These are phyloP conservation scores for Ctenodactylus gundi DNA, from an alignment of 2,113 vertebrate species.

Conservation along the genomic window DNA sequence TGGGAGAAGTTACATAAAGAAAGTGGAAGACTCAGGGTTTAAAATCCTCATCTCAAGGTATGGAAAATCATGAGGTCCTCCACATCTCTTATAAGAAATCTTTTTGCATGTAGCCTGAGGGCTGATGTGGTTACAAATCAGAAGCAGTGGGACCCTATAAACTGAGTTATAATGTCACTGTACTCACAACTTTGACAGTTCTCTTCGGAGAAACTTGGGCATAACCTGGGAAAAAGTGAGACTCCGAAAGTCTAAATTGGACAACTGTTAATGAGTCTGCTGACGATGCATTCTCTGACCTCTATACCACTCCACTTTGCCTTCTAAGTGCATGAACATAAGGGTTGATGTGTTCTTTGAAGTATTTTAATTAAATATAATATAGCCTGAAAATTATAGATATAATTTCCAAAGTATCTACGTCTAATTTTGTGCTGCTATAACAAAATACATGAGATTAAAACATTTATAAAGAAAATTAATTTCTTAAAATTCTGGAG, in stretches of 20 bases:
- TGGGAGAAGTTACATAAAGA: background rate
- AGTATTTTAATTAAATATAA: background rate
- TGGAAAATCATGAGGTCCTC: background rate
- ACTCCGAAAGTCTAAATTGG: background rate
- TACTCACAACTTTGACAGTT: background rate
- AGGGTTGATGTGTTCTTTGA: background rate
- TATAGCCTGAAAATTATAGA: background rate
- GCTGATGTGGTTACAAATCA: background rate
- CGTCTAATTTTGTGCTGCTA: background rate
- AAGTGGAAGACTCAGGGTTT: background rate
- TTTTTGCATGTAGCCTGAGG: background rate
- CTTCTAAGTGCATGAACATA: background rate
- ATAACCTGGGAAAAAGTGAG: background rate
- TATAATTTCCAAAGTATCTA: background rate
- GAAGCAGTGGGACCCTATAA: background rate
- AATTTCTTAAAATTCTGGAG: background rate
- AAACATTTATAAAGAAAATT: background rate
- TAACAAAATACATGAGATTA: background rate
- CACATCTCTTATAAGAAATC: background rate
- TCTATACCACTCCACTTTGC: background rate
- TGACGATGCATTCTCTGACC: background rate
- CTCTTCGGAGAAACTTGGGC: background rate
- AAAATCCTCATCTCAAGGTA: background rate
- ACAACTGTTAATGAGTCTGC: background rate
- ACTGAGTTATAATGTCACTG: background rate